Percentiles rank a stretch among this genome's conserved stretches.
Conservation (phyloP, 2,888 invertebrate genomes). For the Cataglyphis cursor region DNA sequence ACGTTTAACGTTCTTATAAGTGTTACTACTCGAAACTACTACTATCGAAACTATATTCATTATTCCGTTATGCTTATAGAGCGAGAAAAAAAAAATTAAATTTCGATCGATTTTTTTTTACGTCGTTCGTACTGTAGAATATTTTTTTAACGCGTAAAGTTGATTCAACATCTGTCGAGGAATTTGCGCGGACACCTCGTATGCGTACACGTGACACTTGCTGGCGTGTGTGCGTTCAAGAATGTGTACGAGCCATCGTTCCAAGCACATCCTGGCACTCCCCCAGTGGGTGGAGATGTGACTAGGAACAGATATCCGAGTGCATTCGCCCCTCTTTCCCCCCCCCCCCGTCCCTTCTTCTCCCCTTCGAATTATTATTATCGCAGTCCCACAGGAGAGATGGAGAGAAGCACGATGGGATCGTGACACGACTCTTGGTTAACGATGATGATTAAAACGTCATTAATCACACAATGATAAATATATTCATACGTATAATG, state of each 20-base stretch:
- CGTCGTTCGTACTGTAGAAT: too few relatives aligned
- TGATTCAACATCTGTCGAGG: not conserved
- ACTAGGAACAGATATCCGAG: constrained; percentile 82
- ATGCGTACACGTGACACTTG: constrained; percentile 12
- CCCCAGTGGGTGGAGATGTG: constrained; percentile 83
- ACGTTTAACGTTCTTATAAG: not conserved
- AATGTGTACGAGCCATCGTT: constrained; percentile 83
- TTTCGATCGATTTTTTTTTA: not conserved
- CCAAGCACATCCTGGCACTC: constrained; percentile 87
- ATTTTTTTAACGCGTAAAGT: not conserved
- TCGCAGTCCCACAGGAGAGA: constrained; percentile 64
- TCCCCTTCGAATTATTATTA: constrained; percentile 73
- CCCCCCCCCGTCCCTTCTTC: not conserved
- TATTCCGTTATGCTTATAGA: not conserved
- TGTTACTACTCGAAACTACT: not conserved
- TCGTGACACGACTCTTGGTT: constrained; percentile 16
- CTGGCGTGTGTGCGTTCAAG: constrained; percentile 54
- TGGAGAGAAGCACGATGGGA: constrained; percentile 45
- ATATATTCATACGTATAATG: not conserved
- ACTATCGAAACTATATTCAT: not conserved
- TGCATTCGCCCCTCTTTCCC: constrained; percentile 47
- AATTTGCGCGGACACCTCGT: not conserved
- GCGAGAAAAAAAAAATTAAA: not conserved
- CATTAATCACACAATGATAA: not conserved
- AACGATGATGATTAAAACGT: not conserved